These are phyloP conservation scores for Cacoxenus indagator DNA, from an alignment of 2,888 invertebrate species.

Conservation along the genomic window DNA sequence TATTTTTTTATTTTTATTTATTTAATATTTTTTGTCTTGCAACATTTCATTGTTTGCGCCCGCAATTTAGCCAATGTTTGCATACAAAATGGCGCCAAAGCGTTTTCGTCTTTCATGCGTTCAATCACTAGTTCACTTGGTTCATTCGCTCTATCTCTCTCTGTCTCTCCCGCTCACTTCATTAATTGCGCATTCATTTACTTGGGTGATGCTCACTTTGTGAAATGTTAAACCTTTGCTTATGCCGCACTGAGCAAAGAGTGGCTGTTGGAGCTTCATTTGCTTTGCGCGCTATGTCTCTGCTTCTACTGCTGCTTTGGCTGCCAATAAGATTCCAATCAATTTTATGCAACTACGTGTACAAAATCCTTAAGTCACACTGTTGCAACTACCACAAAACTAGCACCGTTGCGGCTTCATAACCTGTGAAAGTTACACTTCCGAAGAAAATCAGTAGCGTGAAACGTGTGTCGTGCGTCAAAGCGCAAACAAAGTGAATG, in stretches of 20 bases:
- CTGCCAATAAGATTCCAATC: slow-evolving; percentile 21
- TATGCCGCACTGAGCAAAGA: background rate
- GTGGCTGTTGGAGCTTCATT: background rate
- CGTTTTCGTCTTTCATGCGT: too few species aligned
- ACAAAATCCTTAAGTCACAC: slow-evolving; percentile 51
- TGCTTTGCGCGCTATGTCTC: background rate
- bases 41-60: slow-evolving; percentile 49
- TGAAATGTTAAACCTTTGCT: slow-evolving; percentile 8
- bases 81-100: slow-evolving; percentile 57
- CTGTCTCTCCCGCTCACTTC: background rate
- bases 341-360: slow-evolving; percentile 65
- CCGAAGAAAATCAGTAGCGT: background rate
- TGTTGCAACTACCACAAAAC: background rate
- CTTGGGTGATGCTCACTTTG: background rate
- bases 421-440: background rate
- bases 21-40: too few species aligned
- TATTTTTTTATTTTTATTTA: slow-evolving; percentile 1
- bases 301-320: background rate
- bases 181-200: background rate
- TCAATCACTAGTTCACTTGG: too few species aligned
- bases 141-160: background rate
- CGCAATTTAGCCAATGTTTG: slow-evolving; percentile 66
- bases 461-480: background rate
- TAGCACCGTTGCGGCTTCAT: background rate
- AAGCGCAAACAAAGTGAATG: slow-evolving; percentile 4